Conservation (phyloP, 1,140 invertebrate genomes). For the Steinernema khuongi region DNA sequence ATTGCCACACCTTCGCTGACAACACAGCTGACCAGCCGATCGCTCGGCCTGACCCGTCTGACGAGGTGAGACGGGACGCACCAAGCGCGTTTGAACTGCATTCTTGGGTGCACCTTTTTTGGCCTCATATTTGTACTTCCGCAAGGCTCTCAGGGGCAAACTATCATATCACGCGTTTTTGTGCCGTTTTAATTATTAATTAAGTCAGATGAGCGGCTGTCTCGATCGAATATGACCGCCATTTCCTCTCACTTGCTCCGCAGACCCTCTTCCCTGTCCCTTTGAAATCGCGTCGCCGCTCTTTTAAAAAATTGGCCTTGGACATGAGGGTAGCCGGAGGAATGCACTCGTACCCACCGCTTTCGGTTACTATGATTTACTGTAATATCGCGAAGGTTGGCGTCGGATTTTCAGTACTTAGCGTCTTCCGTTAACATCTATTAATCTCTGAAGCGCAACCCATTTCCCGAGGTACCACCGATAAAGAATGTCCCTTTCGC, state of each 20-base stretch:
- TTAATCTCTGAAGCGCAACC: conserved; percentile 1
- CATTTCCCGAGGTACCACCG: background rate
- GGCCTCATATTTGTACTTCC: background rate
- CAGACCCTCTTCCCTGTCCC: no score
- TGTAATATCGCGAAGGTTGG: background rate
- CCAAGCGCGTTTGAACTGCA: no score
- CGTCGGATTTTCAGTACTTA: background rate
- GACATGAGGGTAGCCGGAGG: no score
- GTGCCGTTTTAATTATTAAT: background rate
- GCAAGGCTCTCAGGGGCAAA: background rate
- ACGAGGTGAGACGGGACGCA: background rate
- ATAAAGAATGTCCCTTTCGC: conserved; percentile 7
- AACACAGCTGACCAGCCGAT: background rate
- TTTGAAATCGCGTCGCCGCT: no score
- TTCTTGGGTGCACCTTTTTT: no score
- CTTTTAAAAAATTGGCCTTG: no score
- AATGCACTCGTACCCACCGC: no score
- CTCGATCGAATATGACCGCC: no score
- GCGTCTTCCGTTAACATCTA: background rate
- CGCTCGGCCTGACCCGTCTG: background rate
- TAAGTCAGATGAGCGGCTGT: no score
- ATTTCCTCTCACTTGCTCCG: no score
- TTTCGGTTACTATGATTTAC: no score
- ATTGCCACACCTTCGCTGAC: conserved; percentile 9
- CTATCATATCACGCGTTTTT: background rate